These are phyloP conservation scores for Augochlora pura DNA, from an alignment of 1,140 invertebrate genomes.

Conservation along the genomic window DNA sequence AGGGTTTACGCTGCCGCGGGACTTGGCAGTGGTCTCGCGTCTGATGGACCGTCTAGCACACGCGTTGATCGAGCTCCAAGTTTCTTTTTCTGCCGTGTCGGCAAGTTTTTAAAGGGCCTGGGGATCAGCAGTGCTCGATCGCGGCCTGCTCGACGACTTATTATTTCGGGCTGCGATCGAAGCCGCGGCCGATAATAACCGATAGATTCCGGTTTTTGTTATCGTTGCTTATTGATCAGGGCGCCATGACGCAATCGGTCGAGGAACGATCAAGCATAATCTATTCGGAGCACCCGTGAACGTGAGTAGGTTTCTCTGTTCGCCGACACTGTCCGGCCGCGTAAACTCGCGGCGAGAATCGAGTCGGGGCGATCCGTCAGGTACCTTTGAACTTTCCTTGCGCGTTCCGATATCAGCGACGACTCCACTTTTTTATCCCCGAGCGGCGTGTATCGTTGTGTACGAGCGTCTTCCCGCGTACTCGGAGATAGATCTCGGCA, in stretches of 20 bases:
- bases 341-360: too few species aligned
- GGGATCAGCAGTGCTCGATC: too few species aligned
- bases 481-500: background rate
- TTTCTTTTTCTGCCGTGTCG: too few species aligned
- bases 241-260: background rate
- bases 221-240: constrained; percentile 18
- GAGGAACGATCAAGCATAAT: constrained; percentile 2
- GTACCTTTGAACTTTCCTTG: background rate
- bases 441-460: background rate
- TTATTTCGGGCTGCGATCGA: constrained; percentile 4
- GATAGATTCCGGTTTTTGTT: constrained; percentile 34
- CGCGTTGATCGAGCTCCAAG: too few species aligned
- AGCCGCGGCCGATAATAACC: constrained; percentile 27
- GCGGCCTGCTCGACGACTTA: background rate
- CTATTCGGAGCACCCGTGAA: background rate
- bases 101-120: too few species aligned
- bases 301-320: background rate
- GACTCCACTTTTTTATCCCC: too few species aligned
- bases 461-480: background rate
- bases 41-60: too few species aligned
- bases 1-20: too few species aligned
- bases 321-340: too few species aligned
- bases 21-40: too few species aligned
- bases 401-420: background rate
- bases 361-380: background rate